Conservation (phyloP, 1,140 invertebrate genomes). For the Brachionus calyciflorus region DNA sequence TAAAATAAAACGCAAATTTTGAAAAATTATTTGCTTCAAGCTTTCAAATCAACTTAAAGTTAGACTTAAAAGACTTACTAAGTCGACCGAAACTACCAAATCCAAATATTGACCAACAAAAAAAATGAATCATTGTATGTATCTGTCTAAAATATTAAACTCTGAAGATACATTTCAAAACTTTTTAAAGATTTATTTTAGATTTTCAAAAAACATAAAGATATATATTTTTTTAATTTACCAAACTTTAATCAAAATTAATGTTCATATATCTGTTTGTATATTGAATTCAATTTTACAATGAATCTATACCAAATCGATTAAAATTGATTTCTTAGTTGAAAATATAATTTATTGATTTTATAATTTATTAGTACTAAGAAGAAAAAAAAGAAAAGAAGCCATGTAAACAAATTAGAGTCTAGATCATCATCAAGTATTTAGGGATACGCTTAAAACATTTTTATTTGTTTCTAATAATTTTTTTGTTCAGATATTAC, state of each 20-base stretch:
- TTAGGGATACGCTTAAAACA: too few species aligned
- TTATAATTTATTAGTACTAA: constrained; percentile 21
- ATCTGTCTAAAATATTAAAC: neutral
- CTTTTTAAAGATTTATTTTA: neutral
- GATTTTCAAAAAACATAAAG: neutral
- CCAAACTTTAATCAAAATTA: constrained; percentile 20
- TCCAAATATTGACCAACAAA: too few species aligned
- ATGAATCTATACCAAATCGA: neutral
- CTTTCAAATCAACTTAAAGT: too few species aligned
- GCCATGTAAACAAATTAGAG: constrained; percentile 22
- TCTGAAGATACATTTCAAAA: neutral
- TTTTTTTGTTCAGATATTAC: neutral
- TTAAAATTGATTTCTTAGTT: neutral
- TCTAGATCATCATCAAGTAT: too few species aligned
- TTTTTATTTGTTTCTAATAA: too few species aligned
- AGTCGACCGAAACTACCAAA: too few species aligned
- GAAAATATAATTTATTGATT: neutral
- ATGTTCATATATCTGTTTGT: neutral
- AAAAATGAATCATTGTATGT: too few species aligned
- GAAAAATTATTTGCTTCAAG: too few species aligned
- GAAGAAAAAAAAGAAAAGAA: too few species aligned
- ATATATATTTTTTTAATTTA: neutral
- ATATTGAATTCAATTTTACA: neutral
- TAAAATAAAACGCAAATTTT: too few species aligned
- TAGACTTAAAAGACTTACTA: too few species aligned